Base-by-base conservation (phyloP, 1,140 invertebrate species). In the Drosophila rhopaloa region DNA sequence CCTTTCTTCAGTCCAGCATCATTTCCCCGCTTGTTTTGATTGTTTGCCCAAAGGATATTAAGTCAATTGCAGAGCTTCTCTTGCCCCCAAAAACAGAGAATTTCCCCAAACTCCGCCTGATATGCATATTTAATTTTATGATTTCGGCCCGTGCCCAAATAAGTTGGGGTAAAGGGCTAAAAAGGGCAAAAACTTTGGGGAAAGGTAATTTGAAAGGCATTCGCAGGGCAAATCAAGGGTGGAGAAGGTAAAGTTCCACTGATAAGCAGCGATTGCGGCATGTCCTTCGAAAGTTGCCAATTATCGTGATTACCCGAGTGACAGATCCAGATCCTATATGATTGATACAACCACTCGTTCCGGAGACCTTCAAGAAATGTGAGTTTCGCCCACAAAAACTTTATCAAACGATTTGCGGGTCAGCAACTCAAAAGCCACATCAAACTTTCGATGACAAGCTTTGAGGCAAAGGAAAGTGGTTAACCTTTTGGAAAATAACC, bases 21-120 rank as follows among this genome's bases (percentile, higher is more conserved):
- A 41, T 14, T 35, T 60, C 56, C 3, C 19, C 48, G 19, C 38
- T 54, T 48, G 80, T 65, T 63, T 72, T 83, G 76, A 86, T 88
- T 88, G 84, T 89, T 83, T 83, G 80, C 84, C 84, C 85, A 71
- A 82, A 66, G 79, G 66, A 86, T 86, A 82, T 88, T 82, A 82
- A 88, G 80, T 89, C 84, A 88, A 89, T 81, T 89, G 80, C 73
- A 84, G 65, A 50, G 32, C 46, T 27, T 58, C 37, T 11, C 46
- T 19, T 1, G 11, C 11, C 16, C 16, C 16, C 62, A 10, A 47
- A 47, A 41, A 24, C 13, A 41, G 56, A 47, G 37, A 66, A 61
- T 62, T 24, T 53, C 27, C 54, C 9, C 27, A 13, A 13, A 27
- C 37, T 59, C 16, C 37, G 13, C 50, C 51, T 58, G 19, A 58